A percentile compares a stretch with the other conserved stretches of the same genome.
These are phyloP conservation scores for Diarsia brunnea DNA, from an alignment of 2,888 invertebrate genomes.

Conservation along the genomic window DNA sequence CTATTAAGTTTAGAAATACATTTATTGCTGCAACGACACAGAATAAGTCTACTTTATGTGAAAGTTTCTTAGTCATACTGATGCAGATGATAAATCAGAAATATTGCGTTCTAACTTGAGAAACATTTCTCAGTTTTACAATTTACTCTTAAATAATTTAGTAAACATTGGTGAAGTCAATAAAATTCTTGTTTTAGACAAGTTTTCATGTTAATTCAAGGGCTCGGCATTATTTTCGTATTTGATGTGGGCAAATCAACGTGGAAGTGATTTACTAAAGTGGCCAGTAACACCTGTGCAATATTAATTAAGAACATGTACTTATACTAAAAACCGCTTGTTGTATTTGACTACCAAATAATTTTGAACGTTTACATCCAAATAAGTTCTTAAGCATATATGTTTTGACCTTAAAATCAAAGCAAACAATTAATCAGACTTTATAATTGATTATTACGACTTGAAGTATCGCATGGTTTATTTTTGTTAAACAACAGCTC, in stretches of 20 bases:
- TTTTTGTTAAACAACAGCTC: slow-evolving; percentile 19
- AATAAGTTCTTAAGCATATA: slow-evolving; percentile 46
- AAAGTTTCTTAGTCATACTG: slow-evolving; percentile 38
- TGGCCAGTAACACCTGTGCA: slow-evolving; percentile 48
- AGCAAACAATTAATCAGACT: slow-evolving; percentile 49
- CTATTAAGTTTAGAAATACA: slow-evolving; percentile 43
- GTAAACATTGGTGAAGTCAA: slow-evolving; percentile 13
- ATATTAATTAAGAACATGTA: slow-evolving; percentile 55
- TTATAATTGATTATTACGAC: slow-evolving; percentile 29
- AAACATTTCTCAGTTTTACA: slow-evolving; percentile 11
- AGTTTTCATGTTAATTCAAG: slow-evolving; percentile 43
- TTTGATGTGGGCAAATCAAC: slow-evolving; percentile 45
- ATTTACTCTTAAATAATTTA: slow-evolving; percentile 23
- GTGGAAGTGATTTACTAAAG: slow-evolving; percentile 47
- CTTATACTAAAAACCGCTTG: slow-evolving; percentile 26
- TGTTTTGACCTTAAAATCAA: slow-evolving; percentile 50
- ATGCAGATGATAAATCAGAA: slow-evolving; percentile 40
- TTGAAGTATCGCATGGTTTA: not conserved
- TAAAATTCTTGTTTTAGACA: slow-evolving; percentile 17
- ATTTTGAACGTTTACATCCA: slow-evolving; percentile 49
- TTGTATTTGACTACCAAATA: slow-evolving; percentile 50
- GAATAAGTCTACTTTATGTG: slow-evolving; percentile 43
- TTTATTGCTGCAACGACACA: slow-evolving; percentile 42
- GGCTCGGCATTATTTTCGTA: too few species aligned
- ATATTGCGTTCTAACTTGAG: slow-evolving; percentile 12